Evolutionary conservation across 2,113 vertebrate genomes (phyloP).

Genomic region (Stictonetta naevosa): DNA sequence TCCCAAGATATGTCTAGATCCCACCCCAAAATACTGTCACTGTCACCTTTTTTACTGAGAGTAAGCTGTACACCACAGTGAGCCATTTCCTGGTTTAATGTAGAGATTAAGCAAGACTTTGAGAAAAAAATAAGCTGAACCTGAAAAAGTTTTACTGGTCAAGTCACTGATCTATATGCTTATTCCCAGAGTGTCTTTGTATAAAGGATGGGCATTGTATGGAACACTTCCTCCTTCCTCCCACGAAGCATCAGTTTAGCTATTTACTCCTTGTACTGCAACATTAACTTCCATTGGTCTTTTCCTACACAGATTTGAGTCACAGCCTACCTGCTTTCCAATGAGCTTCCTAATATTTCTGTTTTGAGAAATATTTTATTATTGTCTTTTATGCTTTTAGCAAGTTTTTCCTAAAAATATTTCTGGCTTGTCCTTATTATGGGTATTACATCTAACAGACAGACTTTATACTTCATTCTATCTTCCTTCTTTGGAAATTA

Average conservation of each 20-base stretch:
- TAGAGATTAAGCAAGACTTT: neutral
- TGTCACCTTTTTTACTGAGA: neutral
- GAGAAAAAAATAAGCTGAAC: neutral
- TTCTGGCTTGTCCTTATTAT: conserved; percentile 30
- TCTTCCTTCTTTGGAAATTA: conserved; percentile 71
- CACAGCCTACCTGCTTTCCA: neutral
- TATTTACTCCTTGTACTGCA: neutral
- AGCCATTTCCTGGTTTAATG: neutral
- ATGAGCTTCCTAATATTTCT: conserved; percentile 6
- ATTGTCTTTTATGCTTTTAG: conserved; percentile 47
- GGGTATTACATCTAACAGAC: conserved; percentile 28
- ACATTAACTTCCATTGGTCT: neutral
- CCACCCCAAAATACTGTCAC: neutral
- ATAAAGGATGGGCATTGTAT: neutral
- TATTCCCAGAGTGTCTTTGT: neutral
- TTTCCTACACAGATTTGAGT: neutral
- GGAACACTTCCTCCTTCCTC: neutral
- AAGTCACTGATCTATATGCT: neutral
- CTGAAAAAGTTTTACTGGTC: neutral
- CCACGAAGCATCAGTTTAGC: neutral
- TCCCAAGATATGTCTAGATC: neutral
- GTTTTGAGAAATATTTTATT: conserved; percentile 34
- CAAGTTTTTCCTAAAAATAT: conserved; percentile 53
- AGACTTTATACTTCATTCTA: conserved; percentile 1
- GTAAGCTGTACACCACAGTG: neutral